These are phyloP conservation scores for Autographa gamma DNA, from an alignment of 2,888 invertebrate species.

Conservation along the genomic window DNA sequence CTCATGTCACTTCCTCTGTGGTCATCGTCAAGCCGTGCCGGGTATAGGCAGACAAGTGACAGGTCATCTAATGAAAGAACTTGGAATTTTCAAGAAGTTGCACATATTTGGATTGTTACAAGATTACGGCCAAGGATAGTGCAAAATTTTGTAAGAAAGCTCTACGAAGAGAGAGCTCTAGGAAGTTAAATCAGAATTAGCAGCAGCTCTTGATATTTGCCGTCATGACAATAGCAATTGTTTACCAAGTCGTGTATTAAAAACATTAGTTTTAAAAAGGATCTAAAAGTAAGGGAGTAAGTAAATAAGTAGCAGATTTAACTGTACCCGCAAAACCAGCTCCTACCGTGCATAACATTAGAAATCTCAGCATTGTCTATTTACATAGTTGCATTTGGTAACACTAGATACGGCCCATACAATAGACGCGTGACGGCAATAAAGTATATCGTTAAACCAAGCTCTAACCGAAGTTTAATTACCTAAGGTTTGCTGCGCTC, in stretches of 20 bases:
- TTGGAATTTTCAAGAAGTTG: slow-evolving; percentile 22
- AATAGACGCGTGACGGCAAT: slow-evolving; percentile 77
- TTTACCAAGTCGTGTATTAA: too few relatives aligned
- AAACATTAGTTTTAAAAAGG: too few relatives aligned
- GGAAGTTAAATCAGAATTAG: too few relatives aligned
- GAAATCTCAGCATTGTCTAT: slow-evolving; percentile 57
- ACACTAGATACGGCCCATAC: slow-evolving; percentile 64
- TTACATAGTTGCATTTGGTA: slow-evolving; percentile 75
- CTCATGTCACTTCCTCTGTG: slow-evolving; percentile 78
- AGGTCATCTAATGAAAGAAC: slow-evolving; percentile 43
- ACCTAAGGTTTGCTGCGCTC: slow-evolving; percentile 74
- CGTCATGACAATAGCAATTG: too few relatives aligned
- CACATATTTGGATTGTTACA: slow-evolving; percentile 16
- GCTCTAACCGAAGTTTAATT: slow-evolving; percentile 82
- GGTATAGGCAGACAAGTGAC: slow-evolving; percentile 47
- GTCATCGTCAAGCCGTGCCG: slow-evolving; percentile 54
- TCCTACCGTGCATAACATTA: slow-evolving; percentile 12
- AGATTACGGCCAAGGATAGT: neutral
- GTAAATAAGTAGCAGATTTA: neutral
- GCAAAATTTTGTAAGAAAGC: too few relatives aligned
- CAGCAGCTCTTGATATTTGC: too few relatives aligned
- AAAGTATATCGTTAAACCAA: slow-evolving; percentile 76
- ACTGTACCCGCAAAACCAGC: neutral
- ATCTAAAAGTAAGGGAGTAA: too few relatives aligned
- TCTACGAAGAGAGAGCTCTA: too few relatives aligned